Evolutionary conservation across 2,888 invertebrate species (phyloP).

Genomic region (Ectobius pallidus): DNA sequence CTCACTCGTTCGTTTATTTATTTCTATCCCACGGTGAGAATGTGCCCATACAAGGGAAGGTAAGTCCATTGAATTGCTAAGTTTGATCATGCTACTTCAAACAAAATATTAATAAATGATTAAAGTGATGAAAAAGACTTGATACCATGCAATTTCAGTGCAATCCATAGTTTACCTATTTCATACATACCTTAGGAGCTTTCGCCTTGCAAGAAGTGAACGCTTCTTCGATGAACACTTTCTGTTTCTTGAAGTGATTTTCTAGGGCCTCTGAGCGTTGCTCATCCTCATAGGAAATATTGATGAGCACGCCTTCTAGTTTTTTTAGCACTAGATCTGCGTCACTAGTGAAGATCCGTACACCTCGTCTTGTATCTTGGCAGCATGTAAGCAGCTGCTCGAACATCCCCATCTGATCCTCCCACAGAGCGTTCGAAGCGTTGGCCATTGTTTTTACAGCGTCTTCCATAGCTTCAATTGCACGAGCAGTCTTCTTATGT

Average conservation of each 20-base stretch:
- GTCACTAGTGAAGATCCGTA: conserved; percentile 52
- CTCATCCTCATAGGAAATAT: conserved; percentile 28
- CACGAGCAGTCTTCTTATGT: conserved; percentile 49
- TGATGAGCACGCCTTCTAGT: conserved; percentile 49
- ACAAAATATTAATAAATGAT: no score
- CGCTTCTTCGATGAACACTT: conserved; percentile 40
- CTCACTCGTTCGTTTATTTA: no score
- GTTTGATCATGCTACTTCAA: no score
- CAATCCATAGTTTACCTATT: no score
- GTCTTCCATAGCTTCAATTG: conserved; percentile 51
- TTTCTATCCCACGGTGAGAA: no score
- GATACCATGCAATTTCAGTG: no score
- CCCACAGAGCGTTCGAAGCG: conserved; percentile 48
- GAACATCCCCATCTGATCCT: conserved; percentile 43
- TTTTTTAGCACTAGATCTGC: conserved; percentile 52
- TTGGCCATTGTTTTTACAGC: conserved; percentile 50
- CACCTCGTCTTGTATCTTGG: conserved; percentile 49
- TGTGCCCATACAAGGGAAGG: no score
- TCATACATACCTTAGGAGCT: no score
- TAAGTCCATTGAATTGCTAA: no score
- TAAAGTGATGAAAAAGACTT: no score
- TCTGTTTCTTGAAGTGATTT: conserved; percentile 44
- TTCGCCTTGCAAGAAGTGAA: conserved; percentile 11
- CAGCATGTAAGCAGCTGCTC: conserved; percentile 49
- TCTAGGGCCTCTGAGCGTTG: conserved; percentile 5